These are phyloP conservation scores for Thunnus thynnus DNA, from an alignment of 2,113 vertebrate genomes.

Conservation along the genomic window DNA sequence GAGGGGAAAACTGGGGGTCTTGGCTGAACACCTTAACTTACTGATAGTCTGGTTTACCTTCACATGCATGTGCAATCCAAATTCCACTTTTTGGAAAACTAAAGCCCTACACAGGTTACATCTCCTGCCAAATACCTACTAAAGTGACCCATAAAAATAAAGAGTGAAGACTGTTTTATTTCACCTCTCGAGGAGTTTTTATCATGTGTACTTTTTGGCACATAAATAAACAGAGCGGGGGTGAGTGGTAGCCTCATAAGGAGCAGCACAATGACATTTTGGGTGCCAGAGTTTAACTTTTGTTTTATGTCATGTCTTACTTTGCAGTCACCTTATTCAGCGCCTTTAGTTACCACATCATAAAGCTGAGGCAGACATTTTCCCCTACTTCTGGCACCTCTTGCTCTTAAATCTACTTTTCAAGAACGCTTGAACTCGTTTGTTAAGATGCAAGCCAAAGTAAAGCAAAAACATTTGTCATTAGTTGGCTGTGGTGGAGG, in stretches of 20 bases:
- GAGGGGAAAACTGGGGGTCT: conserved; percentile 14
- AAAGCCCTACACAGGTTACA: conserved; percentile 35
- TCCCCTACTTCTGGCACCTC: conserved; percentile 88
- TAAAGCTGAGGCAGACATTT: conserved; percentile 79
- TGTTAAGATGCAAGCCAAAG: conserved; percentile 82
- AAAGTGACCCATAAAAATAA: conserved; percentile 68
- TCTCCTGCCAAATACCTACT: conserved; percentile 62
- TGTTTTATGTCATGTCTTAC: conserved; percentile 73
- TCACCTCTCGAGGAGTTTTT: conserved; percentile 65
- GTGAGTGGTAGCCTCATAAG: conserved; percentile 56
- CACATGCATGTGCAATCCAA: conserved; percentile 44
- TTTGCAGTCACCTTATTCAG: conserved; percentile 83
- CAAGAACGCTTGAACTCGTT: conserved; percentile 87
- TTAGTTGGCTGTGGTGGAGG: conserved; percentile 70
- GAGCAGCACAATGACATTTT: conserved; percentile 68
- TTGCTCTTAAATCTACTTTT: conserved; percentile 91
- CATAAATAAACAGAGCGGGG: conserved; percentile 57
- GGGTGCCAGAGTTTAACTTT: conserved; percentile 65
- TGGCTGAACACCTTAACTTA: conserved; percentile 39
- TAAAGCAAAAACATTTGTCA: conserved; percentile 77
- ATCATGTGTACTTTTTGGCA: conserved; percentile 80
- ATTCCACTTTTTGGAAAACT: conserved; percentile 40
- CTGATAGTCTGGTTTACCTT: conserved; percentile 45
- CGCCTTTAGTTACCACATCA: conserved; percentile 87
- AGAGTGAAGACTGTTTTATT: conserved; percentile 60